Evolutionary conservation across 2,888 invertebrate genomes (phyloP).

Genomic region (Liodrosophila aerea): DNA sequence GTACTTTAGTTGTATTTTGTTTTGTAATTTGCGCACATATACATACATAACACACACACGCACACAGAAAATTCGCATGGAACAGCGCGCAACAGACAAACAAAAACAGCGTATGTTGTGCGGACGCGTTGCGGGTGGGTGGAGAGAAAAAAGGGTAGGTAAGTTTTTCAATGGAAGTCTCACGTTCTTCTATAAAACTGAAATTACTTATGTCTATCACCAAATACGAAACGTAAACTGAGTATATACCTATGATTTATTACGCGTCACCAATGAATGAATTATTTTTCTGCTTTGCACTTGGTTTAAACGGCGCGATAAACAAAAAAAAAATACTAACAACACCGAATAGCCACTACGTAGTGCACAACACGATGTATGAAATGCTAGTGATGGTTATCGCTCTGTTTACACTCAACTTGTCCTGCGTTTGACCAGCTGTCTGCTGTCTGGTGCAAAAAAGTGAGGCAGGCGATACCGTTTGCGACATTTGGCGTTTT

Average conservation of each 20-base stretch:
- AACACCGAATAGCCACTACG: constrained; percentile 18
- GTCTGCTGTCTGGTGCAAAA: no score
- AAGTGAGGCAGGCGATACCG: no score
- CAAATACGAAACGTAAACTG: background rate
- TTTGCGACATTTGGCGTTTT: no score
- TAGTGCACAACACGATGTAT: constrained; percentile 48
- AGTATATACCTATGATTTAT: constrained; percentile 25
- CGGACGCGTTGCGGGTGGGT: constrained; percentile 20
- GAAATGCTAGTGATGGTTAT: constrained; percentile 16
- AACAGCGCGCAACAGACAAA: constrained; percentile 46
- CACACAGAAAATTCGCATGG: constrained; percentile 31
- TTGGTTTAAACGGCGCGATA: constrained; percentile 36
- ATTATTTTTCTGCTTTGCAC: constrained; percentile 3
- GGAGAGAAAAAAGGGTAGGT: background rate
- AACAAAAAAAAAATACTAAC: constrained; percentile 53
- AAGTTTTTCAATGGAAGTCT: no score
- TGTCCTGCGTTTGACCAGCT: no score
- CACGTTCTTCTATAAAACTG: constrained; percentile 28
- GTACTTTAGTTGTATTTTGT: constrained; percentile 20
- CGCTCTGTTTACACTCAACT: no score
- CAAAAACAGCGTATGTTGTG: constrained; percentile 38
- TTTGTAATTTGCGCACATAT: constrained; percentile 34
- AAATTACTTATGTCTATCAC: background rate
- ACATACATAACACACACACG: background rate
- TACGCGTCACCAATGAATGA: constrained; percentile 9